Percentiles rank a stretch among this genome's conserved stretches.
These are phyloP conservation scores for Mesoclemmys tuberculata DNA, from an alignment of 2,113 vertebrate genomes.

Conservation along the genomic window DNA sequence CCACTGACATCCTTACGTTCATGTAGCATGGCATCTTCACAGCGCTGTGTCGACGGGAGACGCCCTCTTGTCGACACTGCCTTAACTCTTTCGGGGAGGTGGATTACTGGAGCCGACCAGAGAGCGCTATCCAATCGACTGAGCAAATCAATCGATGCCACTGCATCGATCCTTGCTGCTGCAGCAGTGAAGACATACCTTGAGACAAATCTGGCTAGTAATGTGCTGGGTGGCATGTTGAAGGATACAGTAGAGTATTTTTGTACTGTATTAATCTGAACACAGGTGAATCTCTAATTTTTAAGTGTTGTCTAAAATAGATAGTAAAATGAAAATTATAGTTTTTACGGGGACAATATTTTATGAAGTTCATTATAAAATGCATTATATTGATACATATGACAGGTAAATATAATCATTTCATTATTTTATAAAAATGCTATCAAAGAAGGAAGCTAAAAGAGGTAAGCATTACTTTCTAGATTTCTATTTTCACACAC, in stretches of 20 bases:
- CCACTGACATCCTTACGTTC: too few relatives aligned
- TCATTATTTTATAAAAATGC: fast-evolving
- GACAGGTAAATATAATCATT: fast-evolving
- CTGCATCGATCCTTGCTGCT: too few relatives aligned
- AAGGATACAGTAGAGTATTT: background rate
- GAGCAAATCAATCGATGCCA: too few relatives aligned
- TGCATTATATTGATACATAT: background rate
- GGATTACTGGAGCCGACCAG: too few relatives aligned
- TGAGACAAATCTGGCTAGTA: background rate
- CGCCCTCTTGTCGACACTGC: too few relatives aligned
- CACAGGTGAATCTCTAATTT: background rate
- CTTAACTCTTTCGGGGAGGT: too few relatives aligned
- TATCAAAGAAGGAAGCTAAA: fast-evolving
- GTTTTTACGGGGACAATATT: background rate
- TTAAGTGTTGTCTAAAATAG: background rate
- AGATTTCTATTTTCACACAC: background rate
- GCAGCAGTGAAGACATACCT: too few relatives aligned
- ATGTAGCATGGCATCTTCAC: too few relatives aligned
- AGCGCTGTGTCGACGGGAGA: too few relatives aligned
- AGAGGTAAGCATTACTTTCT: background rate
- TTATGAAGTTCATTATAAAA: background rate
- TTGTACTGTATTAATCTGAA: background rate
- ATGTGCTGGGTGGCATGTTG: fast-evolving
- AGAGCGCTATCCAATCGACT: too few relatives aligned
- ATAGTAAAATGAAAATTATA: background rate